A percentile compares a stretch with the other conserved stretches of the same genome.
phyloP scores from a whole-genome alignment of 2,113 vertebrate genomes.

The Chaenocephalus aceratus region DNA sequence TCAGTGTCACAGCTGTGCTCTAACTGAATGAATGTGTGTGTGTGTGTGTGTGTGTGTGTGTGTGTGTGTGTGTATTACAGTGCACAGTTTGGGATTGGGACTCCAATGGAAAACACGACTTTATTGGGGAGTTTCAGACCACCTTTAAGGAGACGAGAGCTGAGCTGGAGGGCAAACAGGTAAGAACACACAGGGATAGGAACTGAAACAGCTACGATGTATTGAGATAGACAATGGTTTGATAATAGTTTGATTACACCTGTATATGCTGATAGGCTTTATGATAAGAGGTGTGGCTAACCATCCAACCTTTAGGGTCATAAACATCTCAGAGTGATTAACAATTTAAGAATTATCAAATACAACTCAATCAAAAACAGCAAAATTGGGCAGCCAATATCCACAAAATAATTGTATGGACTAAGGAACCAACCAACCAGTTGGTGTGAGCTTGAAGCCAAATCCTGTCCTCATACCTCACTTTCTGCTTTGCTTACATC shows the following conservation, averaged over 20 bases:
- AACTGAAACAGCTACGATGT: not conserved
- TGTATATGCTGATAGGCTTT: not conserved
- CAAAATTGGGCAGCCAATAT: not conserved
- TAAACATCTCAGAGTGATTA: not conserved
- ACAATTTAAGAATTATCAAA: not conserved
- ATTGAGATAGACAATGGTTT: not conserved
- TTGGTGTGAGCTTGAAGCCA: too few species aligned
- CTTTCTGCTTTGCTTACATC: too few species aligned
- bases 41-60: slow-evolving; percentile 13
- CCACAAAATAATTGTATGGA: too few species aligned
- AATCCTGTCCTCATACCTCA: too few species aligned
- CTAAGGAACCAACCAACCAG: too few species aligned
- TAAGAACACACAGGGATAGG: slow-evolving; percentile 47
- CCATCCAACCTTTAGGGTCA: not conserved
- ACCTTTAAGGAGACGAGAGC: slow-evolving; percentile 94
- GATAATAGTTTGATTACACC: not conserved
- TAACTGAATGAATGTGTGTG: slow-evolving; percentile 21
- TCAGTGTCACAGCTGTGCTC: slow-evolving; percentile 52
- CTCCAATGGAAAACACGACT: slow-evolving; percentile 98
- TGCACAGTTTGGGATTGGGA: slow-evolving; percentile 99
- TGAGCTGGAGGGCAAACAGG: slow-evolving; percentile 96
- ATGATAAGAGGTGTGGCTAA: not conserved
- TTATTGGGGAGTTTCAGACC: slow-evolving; percentile 96
- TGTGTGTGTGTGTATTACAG: slow-evolving; percentile 78
- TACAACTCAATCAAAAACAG: not conserved